Evolutionary conservation across 2,888 invertebrate genomes (phyloP), one percentile per base, ranked within the genome.

Genomic region (Harpalus rufipes): DNA sequence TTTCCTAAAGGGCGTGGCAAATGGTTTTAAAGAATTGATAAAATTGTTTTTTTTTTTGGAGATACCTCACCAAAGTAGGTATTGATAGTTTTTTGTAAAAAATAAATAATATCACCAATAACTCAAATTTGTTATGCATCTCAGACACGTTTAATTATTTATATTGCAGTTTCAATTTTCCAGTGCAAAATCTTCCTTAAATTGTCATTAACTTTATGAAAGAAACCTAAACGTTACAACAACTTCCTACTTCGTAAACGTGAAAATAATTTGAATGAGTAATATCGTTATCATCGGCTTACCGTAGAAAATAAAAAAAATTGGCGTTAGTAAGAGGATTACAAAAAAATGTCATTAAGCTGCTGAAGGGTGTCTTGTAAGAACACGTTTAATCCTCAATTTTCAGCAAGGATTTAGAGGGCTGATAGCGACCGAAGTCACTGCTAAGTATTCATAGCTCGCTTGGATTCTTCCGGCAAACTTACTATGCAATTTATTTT

Each of bases 321-420:
- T n/a, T 18, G 8, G 16, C 18, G 78, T 32, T 78, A 58, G 78
- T 58, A 59, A 78, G 78, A 51, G 58, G 78, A 78, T 78, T 59
- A 78, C 58, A 78, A 78, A 78, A 32, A 78, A 78, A 80, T 61
- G 41, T 80, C 80, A 61, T 80, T 61, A 80, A 61, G 80, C 32
- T 80, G 21, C 61, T 80, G 61, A 61, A 80, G 44, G 61, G 80
- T 78, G 61, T 63, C 61, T 59, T 61, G 61, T 41, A 61, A 39
- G 61, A 61, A 80, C 59, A 80, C 61, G 80, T 61, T 80, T 61
- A 80, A 80, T 80, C 61, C 61, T 80, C 80, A 80, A 80, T 80
- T 80, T 80, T 80, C 80, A 80, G 41, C 80, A 80, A 63, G 80
- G 80, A 80, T 61, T 80, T 61, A 78, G 32, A 59, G 61, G 18